These are phyloP conservation scores for Gymnoscopelus microlampas DNA, from an alignment of 2,797 vertebrate genomes.

Conservation along the genomic window DNA sequence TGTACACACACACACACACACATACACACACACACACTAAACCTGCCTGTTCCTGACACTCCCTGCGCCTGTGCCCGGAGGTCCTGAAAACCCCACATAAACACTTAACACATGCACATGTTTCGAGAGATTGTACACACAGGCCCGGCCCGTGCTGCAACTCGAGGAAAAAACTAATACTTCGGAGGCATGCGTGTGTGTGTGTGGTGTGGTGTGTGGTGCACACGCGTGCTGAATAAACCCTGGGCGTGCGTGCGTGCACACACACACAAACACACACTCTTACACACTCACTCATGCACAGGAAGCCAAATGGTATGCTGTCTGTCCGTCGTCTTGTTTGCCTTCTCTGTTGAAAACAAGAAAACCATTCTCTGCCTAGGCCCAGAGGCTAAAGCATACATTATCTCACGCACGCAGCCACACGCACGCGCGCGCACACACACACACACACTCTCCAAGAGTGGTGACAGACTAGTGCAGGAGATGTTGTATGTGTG, in stretches of 20 bases:
- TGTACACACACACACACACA: slow-evolving; percentile 13
- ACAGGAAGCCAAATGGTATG: slow-evolving; percentile 43
- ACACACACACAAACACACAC: background rate
- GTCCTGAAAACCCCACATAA: slow-evolving; percentile 41
- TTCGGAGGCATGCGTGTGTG: slow-evolving; percentile 5
- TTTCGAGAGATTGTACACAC: slow-evolving; percentile 12
- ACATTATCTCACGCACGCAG: slow-evolving; percentile 56
- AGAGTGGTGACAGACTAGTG: slow-evolving; percentile 14
- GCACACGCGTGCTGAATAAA: slow-evolving; percentile 3
- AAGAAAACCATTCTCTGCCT: slow-evolving; percentile 68
- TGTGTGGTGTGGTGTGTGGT: background rate
- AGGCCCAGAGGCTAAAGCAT: slow-evolving; percentile 57
- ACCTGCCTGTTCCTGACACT: slow-evolving; percentile 73
- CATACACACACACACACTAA: slow-evolving; percentile 24
- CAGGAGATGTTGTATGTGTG: slow-evolving; percentile 15
- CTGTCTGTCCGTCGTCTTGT: slow-evolving; percentile 42
- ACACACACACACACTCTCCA: slow-evolving; percentile 1
- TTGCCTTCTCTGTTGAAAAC: slow-evolving; percentile 60
- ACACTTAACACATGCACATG: slow-evolving; percentile 10
- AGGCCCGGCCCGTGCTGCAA: background rate
- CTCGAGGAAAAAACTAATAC: background rate
- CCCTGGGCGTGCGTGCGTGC: slow-evolving; percentile 16
- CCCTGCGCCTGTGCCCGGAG: slow-evolving; percentile 64
- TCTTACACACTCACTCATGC: slow-evolving; percentile 11
- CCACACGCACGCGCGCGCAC: slow-evolving; percentile 26